Evolutionary conservation across 2,888 invertebrate species (phyloP), one percentile per base, ranked within the genome.

Genomic region (Gari tellinella): DNA sequence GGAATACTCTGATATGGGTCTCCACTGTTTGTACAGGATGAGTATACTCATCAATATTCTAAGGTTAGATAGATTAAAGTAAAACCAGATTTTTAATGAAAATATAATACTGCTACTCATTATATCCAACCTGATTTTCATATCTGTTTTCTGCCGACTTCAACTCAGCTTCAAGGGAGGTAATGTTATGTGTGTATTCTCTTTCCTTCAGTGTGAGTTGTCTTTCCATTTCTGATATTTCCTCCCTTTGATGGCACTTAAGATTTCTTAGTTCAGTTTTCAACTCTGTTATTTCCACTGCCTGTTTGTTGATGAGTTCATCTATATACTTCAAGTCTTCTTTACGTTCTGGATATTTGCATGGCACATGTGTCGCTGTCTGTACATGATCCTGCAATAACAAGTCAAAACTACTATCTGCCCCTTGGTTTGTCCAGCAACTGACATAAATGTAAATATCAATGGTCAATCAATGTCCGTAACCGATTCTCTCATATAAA

Each of bases 231-330:
- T 83, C 78, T 3, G 82, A 63, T 12, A 81, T 57, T 53, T 88
- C 82, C 25, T 82, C 82, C 23, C 79, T 75, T 43, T 86, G 86
- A 21, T 74, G 56, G 49, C 83, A 80, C 23, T 81, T 79, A 21
- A 82, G 45, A 4, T 58, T 41, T 26, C 77, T 69, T 7, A 87
- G 48, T 62, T 87, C 83, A 55, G 80, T 72, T 61, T 85, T 88
- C 52, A 89, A 67, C 17, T 86, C 82, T 10, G 73, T 73, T 31
- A 90, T 83, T 61, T 90, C 89, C 51, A 80, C 72, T 8, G 86
- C 87, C 62, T 90, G 90, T 40, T 87, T 81, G 37, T 78, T 83
- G 14, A 90, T 86, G 3, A 90, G 80, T 51, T 88, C 88, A 80
- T 90, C 87, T 31, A 86, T 81, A 62, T 88, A 88, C 38, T 79